Evolutionary conservation across 2,888 invertebrate genomes (phyloP), one percentile per base, ranked within the genome.

Genomic region (Coenonympha glycerion): DNA sequence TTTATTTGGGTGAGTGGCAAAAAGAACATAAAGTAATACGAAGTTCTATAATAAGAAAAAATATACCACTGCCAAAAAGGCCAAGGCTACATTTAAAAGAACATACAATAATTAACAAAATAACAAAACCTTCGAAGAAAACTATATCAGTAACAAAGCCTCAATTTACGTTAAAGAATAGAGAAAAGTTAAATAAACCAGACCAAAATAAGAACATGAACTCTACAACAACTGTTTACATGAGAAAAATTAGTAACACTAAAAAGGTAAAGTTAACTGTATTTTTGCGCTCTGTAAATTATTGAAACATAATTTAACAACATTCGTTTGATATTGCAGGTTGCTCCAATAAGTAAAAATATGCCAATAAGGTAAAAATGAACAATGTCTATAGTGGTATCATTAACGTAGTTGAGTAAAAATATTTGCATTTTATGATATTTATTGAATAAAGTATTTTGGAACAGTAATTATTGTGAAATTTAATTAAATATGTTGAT

Each of bases 1-100:
- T 85, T n/a, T 87, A 69, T 57, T 84, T 82, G 67, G 85, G 86
- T 39, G 68, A 78, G 48, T 86, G 85, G 86, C 77, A 82, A 58
- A 64, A 61, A 37, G 21, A 49, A 15, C 39, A 61, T 11, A 9
- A 18, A 15, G 50, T 4, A 8, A 45, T 39, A 19, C 26, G 19
- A 8, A 36, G n/a, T 11, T 22, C 49, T 40, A 49, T 21, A 24
- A 24, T 26, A 33, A 40, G 13, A 15, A 47, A 33, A 22, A 47
- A 5, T n/a, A 18, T 16, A 11, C n/a, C 16, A 3, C 16, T 34
- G 2, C 26, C 37, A 2, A 51, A 36, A 16, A 49, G 42, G 22
- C 42, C 31, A 30, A 44, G 3, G 36, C 15, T 24, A 36, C 8
- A n/a, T 44, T 19, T 31, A 8, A 44, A 44, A 18, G 30, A 37